Conservation (phyloP, 2,888 invertebrate genomes). For the Cosmorhoe ocellata region DNA sequence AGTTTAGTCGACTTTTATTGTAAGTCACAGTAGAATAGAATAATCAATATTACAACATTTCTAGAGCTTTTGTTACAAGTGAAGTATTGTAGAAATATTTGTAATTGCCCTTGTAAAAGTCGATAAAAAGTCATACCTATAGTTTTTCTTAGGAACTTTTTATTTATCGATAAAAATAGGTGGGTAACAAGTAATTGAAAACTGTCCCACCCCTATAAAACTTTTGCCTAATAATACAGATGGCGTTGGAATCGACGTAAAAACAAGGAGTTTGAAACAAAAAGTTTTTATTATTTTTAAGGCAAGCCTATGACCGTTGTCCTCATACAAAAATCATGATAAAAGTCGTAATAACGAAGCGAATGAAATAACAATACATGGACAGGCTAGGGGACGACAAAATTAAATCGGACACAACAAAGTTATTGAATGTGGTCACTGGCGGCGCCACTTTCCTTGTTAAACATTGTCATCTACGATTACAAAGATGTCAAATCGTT, state of each 20-base stretch:
- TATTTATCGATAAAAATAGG: not conserved
- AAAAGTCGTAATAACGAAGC: conserved; percentile 23
- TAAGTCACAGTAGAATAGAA: no score
- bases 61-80: no score
- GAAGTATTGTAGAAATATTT: no score
- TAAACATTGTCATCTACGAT: not conserved
- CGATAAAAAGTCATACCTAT: no score
- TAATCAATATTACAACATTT: no score
- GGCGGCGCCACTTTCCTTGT: conserved; percentile 7
- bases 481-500: no score
- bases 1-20: no score
- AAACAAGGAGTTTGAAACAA: not conserved
- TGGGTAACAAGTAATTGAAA: not conserved
- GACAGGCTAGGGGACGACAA: conserved; percentile 10
- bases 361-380: conserved; percentile 30
- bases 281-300: conserved; percentile 17
- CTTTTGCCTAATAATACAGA: conserved; percentile 6
- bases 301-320: conserved; percentile 17
- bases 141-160: no score
- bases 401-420: conserved; percentile 28
- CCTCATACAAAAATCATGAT: conserved; percentile 29
- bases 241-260: not conserved
- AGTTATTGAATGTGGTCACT: conserved; percentile 30
- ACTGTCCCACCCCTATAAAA: not conserved
- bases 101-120: no score